Conservation (phyloP, 2,888 invertebrate species). For the Cloeon dipterum region DNA sequence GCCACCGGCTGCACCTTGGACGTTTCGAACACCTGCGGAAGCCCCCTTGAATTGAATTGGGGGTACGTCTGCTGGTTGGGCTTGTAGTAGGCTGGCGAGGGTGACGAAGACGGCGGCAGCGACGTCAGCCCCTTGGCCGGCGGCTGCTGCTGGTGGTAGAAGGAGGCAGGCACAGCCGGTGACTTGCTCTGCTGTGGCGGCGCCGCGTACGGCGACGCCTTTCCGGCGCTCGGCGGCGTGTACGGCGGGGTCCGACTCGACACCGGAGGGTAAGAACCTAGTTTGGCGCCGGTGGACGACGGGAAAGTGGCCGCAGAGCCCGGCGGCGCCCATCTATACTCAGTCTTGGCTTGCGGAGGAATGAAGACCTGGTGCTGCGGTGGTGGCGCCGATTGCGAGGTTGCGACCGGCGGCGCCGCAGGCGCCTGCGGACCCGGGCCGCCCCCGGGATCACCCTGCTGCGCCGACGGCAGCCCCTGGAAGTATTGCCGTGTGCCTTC, state of each 20-base stretch:
- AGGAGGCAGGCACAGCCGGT: too few species aligned
- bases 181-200: too few species aligned
- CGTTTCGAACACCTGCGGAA: too few species aligned
- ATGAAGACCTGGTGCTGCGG: conserved; percentile 18
- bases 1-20: too few species aligned
- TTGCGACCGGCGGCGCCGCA: conserved; percentile 13
- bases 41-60: too few species aligned
- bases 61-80: too few species aligned
- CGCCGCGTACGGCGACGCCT: conserved; percentile 15
- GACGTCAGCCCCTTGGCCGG: too few species aligned
- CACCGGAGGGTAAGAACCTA: conserved; percentile 16
- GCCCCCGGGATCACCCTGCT: conserved; percentile 1
- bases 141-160: background rate
- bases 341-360: conserved; percentile 16
- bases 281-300: conserved; percentile 1
- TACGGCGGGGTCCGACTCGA: conserved; percentile 16
- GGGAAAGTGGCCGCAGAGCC: conserved; percentile 6
- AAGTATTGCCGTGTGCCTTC: conserved; percentile 67
- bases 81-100: too few species aligned
- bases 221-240: conserved; percentile 14
- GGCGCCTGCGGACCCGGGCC: conserved; percentile 8
- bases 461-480: conserved; percentile 46
- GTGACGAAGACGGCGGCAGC: too few species aligned
- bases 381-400: too few species aligned
- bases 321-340: conserved; percentile 16